Conservation (phyloP, 2,113 vertebrate species). For the Nesoenas mayeri region DNA sequence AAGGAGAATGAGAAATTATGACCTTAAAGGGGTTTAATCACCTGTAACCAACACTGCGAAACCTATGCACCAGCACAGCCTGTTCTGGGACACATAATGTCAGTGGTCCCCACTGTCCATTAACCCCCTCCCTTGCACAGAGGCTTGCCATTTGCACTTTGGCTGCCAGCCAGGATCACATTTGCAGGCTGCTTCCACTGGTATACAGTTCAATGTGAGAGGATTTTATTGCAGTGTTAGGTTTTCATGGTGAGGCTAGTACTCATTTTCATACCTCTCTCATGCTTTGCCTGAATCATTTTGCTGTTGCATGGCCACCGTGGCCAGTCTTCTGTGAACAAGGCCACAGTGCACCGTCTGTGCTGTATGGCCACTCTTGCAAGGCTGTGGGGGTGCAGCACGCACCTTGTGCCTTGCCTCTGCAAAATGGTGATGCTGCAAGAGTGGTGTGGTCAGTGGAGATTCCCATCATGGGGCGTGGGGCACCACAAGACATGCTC, state of each 20-base stretch:
- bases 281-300: background rate
- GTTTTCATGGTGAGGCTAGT: background rate
- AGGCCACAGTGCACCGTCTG: background rate
- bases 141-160: background rate
- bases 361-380: background rate
- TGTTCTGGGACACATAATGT: background rate
- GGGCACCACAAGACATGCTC: background rate
- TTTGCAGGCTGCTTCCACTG: background rate
- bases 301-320: fast-evolving
- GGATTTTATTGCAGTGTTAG: background rate
- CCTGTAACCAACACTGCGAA: slow-evolving; percentile 28
- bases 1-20: background rate
- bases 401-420: fast-evolving
- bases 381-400: background rate
- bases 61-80: slow-evolving; percentile 26
- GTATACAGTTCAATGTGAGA: background rate
- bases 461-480: fast-evolving
- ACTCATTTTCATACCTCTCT: background rate
- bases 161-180: slow-evolving; percentile 32
- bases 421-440: background rate
- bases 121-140: background rate
- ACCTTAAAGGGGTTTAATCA: slow-evolving; percentile 12
- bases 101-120: background rate
- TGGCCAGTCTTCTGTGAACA: background rate
- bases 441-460: fast-evolving